Percentiles rank a stretch among this genome's conserved stretches.
Evolutionary conservation across 2,113 vertebrate genomes (phyloP).

Genomic region (Boleophthalmus pectinirostris): DNA sequence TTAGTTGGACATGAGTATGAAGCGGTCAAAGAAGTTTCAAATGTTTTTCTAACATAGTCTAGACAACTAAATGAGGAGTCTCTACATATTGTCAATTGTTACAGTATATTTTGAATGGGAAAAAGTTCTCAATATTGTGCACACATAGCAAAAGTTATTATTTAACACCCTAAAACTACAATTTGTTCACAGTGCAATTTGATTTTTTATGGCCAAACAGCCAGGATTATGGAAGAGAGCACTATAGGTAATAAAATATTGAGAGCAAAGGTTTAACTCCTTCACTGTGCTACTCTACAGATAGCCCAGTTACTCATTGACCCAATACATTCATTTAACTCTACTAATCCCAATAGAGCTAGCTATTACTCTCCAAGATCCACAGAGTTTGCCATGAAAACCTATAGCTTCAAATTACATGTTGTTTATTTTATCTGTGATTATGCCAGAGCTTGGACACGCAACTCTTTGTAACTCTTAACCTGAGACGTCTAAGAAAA

Average conservation of each 20-base stretch:
- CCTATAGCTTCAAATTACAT: conserved; percentile 6
- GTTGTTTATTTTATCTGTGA: conserved; percentile 19
- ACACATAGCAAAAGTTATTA: no score
- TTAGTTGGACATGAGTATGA: no score
- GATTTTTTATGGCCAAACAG: no score
- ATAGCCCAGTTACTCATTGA: conserved; percentile 71
- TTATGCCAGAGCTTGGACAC: conserved; percentile 30
- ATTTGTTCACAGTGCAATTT: no score
- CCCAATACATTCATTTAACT: conserved; percentile 46
- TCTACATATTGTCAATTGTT: no score
- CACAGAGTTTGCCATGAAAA: background rate
- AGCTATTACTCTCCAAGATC: conserved; percentile 38
- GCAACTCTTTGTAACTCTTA: conserved; percentile 17
- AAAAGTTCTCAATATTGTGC: no score
- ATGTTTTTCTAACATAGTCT: no score
- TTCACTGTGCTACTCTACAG: conserved; percentile 41
- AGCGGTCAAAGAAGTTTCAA: no score
- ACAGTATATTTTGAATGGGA: no score
- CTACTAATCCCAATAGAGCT: conserved; percentile 29
- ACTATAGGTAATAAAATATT: conserved; percentile 26
- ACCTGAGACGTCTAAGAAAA: conserved; percentile 22
- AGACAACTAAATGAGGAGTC: no score
- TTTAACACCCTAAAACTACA: no score
- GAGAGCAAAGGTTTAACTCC: conserved; percentile 64
- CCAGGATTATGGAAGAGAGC: background rate